Conservation (phyloP, 2,113 vertebrate genomes). For the Turdus rufiventris region DNA sequence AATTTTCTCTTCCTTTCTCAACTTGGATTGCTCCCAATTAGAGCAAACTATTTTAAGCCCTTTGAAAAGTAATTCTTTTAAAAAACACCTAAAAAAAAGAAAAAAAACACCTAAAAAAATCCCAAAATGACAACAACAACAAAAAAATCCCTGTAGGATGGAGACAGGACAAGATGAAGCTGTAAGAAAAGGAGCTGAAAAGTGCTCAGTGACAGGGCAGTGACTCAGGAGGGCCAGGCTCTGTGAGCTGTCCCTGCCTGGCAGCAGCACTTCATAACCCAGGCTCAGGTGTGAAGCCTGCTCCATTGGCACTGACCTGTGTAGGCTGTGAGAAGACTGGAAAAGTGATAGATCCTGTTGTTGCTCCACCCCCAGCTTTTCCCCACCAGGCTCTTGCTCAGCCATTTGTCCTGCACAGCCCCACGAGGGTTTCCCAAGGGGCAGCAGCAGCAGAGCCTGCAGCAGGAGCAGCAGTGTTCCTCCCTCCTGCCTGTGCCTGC, state of each 20-base stretch:
- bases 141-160: rapidly evolving
- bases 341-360: not conserved
- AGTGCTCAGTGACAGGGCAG: not conserved
- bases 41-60: not conserved
- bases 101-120: no score
- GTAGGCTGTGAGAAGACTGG: not conserved
- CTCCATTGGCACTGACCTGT: not conserved
- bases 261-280: not conserved
- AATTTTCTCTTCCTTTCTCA: not conserved
- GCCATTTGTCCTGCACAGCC: not conserved
- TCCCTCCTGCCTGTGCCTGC: not conserved
- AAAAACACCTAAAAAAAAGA: not conserved
- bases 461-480: not conserved
- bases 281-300: not conserved
- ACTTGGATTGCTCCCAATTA: not conserved
- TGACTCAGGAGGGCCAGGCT: not conserved
- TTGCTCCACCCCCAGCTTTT: not conserved
- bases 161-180: not conserved
- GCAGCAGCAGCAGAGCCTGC: not conserved
- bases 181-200: not conserved
- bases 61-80: not conserved
- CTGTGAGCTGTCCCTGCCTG: not conserved
- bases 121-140: no score
- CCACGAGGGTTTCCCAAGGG: not conserved
- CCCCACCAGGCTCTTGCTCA: not conserved